Conservation (phyloP, 1,140 invertebrate species). For the Drosophila serrata region DNA sequence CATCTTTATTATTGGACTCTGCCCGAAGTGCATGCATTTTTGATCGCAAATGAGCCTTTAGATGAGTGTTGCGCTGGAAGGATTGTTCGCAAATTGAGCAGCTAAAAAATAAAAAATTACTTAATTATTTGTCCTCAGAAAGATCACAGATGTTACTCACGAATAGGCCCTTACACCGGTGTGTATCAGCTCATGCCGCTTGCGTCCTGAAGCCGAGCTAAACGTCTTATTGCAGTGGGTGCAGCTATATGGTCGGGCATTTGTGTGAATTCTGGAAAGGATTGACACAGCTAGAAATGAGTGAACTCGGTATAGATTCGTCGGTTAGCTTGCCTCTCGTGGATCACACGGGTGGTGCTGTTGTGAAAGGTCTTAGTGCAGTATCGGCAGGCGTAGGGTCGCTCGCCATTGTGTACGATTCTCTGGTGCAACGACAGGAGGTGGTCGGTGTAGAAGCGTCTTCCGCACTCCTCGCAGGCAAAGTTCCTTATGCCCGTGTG, state of each 20-base stretch:
- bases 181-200: conserved; percentile 65
- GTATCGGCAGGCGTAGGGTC: conserved; percentile 61
- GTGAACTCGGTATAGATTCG: too few species aligned
- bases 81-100: conserved; percentile 57
- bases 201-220: conserved; percentile 54
- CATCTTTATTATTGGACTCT: neutral
- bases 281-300: neutral
- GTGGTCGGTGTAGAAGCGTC: conserved; percentile 62
- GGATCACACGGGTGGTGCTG: conserved; percentile 63
- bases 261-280: conserved; percentile 53
- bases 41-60: conserved; percentile 62
- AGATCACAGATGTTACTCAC: conserved; percentile 31
- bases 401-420: conserved; percentile 59
- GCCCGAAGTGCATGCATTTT: conserved; percentile 41
- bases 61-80: conserved; percentile 66
- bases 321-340: conserved; percentile 49
- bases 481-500: conserved; percentile 68
- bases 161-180: conserved; percentile 52
- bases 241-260: conserved; percentile 57
- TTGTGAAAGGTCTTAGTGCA: conserved; percentile 62
- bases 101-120: conserved; percentile 12
- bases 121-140: neutral
- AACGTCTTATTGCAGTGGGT: conserved; percentile 56
- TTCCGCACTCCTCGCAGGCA: conserved; percentile 50
- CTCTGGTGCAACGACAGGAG: conserved; percentile 56